Percentiles rank a stretch among this genome's conserved stretches.
Conservation (phyloP, 2,888 invertebrate species). For the Leucoptera coffeella region DNA sequence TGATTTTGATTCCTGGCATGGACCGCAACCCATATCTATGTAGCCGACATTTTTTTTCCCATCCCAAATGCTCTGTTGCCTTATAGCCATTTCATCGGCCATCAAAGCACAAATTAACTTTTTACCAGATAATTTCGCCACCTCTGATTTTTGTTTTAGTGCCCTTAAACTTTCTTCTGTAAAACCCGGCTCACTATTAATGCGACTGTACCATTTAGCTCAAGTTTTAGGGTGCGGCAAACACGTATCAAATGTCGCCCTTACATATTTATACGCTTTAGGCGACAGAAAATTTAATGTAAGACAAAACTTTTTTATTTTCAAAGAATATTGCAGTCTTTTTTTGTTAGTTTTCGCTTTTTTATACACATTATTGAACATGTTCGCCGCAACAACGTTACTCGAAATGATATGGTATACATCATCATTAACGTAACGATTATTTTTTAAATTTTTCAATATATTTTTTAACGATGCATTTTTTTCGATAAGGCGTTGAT, state of each 20-base stretch:
- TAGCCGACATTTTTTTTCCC: conserved; percentile 7
- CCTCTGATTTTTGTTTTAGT: too few species aligned
- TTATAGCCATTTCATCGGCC: conserved; percentile 7
- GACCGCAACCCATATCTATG: conserved; percentile 7
- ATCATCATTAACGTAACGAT: background rate
- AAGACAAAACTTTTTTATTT: too few species aligned
- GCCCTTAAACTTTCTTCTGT: too few species aligned
- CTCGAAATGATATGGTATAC: background rate
- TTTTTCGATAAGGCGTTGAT: conserved; percentile 5
- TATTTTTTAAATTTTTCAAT: conserved; percentile 4
- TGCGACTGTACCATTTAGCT: conserved; percentile 6
- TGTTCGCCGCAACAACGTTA: conserved; percentile 1
- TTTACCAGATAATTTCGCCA: too few species aligned
- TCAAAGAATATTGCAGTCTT: conserved; percentile 4
- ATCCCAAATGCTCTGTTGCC: conserved; percentile 7
- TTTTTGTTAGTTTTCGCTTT: background rate
- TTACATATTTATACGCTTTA: conserved; percentile 6
- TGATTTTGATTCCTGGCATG: conserved; percentile 1
- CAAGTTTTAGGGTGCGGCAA: conserved; percentile 6
- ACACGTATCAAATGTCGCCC: conserved; percentile 6
- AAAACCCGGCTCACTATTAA: too few species aligned
- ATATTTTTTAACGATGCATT: conserved; percentile 6
- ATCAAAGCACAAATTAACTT: too few species aligned
- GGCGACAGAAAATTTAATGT: conserved; percentile 6
- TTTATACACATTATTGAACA: conserved; percentile 2